Base-by-base conservation (phyloP, 2,113 vertebrate genomes). In the Tetrao urogallus region DNA sequence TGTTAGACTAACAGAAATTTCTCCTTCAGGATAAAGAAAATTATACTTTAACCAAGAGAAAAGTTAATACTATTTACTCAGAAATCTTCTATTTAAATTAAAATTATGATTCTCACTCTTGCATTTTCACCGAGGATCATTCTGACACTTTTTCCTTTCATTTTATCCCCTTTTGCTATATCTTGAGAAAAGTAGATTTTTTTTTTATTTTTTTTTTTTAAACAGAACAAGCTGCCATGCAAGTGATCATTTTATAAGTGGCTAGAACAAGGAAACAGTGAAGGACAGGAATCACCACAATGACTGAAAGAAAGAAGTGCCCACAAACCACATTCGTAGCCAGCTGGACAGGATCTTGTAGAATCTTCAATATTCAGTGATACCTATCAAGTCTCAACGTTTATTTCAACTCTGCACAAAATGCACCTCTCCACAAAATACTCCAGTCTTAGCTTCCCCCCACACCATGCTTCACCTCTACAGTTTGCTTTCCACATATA, bases 181-280 rank as follows among this genome's bases (percentile, higher is more conserved):
- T 74, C 47, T 64, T 71, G 48, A 74, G 11, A 87, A 48, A 82
- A 78, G 13, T 2, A 87, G 67, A 66, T 32, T 19, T 2, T 7
- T 85, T 89, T 92, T 76, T 32, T 21, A 4, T 38, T 2, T 10
- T 84, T 89, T 93, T 43, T 43, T 43, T 43, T 43, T 43, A 15
- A 43, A 80, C 34, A 78, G 57, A 76, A 48, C 47, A 86, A 84
- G 64, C 36, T 88, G 52, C 52, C 85, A 87, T 92, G 94, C 95
- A 93, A 76, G 50, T 82, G 71, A 58, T 48, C 4, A 2, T 28
- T 81, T 71, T 64, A 0, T 47, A 89, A 80, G 75, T 43, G 47
- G 28, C 6, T 6, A 74, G 79, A 93, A 88, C 19, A 88, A 67
- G 11, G 9, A 48, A 65, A 89, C 11, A 16, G 84, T 25, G 71